Evolutionary conservation across 2,797 vertebrate species (phyloP).

Genomic region (Orestias chungarensis): DNA sequence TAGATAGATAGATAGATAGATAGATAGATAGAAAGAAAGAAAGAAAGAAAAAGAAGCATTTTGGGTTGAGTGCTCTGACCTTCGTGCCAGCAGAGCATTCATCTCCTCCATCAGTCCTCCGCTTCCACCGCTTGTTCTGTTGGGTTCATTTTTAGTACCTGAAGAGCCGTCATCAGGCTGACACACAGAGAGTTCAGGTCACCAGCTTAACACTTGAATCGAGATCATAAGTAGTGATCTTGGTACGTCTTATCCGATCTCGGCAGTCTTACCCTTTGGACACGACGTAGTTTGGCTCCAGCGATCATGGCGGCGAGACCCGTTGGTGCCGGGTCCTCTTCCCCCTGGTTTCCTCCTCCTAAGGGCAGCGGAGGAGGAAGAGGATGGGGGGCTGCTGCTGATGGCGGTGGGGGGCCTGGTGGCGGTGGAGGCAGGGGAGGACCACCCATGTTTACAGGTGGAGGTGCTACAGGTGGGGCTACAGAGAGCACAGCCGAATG

Average conservation of each 20-base stretch:
- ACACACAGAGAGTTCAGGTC: constrained; percentile 13
- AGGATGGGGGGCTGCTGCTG: constrained; percentile 82
- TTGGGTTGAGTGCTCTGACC: constrained; percentile 77
- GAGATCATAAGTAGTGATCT: background rate
- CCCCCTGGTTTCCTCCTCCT: constrained; percentile 74
- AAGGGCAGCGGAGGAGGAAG: constrained; percentile 78
- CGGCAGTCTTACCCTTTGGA: constrained; percentile 85
- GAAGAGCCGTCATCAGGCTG: constrained; percentile 88
- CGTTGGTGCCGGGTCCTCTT: constrained; percentile 82
- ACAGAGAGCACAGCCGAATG: constrained; percentile 86
- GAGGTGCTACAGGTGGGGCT: constrained; percentile 81
- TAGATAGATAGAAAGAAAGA: background rate
- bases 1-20: background rate
- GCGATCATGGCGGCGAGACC: constrained; percentile 96
- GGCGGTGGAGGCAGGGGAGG: constrained; percentile 80
- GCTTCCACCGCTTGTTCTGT: constrained; percentile 91
- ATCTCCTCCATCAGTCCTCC: constrained; percentile 99
- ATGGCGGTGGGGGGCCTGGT: constrained; percentile 74
- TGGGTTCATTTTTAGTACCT: constrained; percentile 87
- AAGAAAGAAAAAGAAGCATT: background rate
- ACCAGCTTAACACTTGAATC: background rate
- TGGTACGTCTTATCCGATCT: background rate
- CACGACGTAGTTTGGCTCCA: constrained; percentile 95
- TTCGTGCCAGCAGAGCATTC: constrained; percentile 96
- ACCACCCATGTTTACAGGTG: constrained; percentile 77